phyloP scores from a whole-genome alignment of 2,113 vertebrate species.

The Rhea pennata region DNA sequence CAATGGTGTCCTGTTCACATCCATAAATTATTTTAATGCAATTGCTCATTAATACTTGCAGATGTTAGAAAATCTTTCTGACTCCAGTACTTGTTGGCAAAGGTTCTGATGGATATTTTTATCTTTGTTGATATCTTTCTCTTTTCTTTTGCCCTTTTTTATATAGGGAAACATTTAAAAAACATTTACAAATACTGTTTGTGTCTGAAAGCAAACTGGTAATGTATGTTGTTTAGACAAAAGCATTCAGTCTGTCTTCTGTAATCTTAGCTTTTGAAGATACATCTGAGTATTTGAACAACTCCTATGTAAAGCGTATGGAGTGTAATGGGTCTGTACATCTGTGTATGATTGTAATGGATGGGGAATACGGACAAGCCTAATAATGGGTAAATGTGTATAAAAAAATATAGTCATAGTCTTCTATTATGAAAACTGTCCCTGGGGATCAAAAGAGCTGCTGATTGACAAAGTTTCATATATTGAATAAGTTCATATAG shows the following conservation, averaged over 20 bases:
- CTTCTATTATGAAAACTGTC: background rate
- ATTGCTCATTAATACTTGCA: constrained; percentile 18
- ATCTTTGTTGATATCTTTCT: constrained; percentile 24
- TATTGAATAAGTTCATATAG: background rate
- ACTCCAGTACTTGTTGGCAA: constrained; percentile 22
- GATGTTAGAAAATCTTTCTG: constrained; percentile 38
- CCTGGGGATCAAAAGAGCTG: constrained; percentile 23
- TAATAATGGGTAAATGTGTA: background rate
- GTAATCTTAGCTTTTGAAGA: constrained; percentile 48
- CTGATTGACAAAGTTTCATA: background rate
- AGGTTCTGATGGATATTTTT: constrained; percentile 52
- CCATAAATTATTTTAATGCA: background rate
- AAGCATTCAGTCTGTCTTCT: background rate
- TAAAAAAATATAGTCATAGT: background rate
- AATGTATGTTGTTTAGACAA: background rate
- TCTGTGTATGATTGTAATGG: constrained; percentile 2
- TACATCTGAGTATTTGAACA: constrained; percentile 26
- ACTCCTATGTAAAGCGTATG: background rate
- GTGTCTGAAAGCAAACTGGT: background rate
- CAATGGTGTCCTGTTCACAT: background rate
- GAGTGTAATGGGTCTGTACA: background rate
- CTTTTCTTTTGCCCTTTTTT: background rate
- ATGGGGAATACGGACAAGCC: background rate
- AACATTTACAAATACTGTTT: background rate
- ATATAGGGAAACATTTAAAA: background rate